These are phyloP conservation scores for Rotaria sp. DNA, from an alignment of 2,888 invertebrate genomes.

Conservation along the genomic window DNA sequence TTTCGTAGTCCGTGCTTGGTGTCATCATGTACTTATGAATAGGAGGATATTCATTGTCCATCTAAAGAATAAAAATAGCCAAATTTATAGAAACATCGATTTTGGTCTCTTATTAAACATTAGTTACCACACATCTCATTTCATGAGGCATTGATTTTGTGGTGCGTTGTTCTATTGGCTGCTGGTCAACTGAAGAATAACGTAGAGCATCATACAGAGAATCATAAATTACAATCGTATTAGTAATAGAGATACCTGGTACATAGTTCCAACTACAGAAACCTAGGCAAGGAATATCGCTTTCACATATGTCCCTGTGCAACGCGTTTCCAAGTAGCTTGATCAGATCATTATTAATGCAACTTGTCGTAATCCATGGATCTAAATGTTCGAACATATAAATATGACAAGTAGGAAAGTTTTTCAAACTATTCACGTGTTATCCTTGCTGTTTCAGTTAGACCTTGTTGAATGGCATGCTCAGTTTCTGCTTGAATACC, in stretches of 20 bases:
- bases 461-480: background rate
- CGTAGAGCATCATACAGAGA: background rate
- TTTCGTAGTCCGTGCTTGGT: background rate
- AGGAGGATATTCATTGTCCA: background rate
- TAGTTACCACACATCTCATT: background rate
- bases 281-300: background rate
- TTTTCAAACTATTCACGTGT: background rate
- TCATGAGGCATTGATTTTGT: background rate
- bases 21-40: background rate
- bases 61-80: background rate
- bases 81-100: background rate
- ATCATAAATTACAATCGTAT: background rate
- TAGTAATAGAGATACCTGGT: background rate
- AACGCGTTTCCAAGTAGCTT: background rate
- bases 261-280: background rate
- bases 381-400: background rate
- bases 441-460: background rate
- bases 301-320: background rate
- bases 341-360: background rate
- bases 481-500: background rate
- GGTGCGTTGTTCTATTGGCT: background rate
- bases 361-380: background rate
- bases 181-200: background rate
- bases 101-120: background rate
- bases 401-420: background rate